Base-by-base conservation (phyloP, 1,140 invertebrate genomes). In the Drosophila obscura region DNA sequence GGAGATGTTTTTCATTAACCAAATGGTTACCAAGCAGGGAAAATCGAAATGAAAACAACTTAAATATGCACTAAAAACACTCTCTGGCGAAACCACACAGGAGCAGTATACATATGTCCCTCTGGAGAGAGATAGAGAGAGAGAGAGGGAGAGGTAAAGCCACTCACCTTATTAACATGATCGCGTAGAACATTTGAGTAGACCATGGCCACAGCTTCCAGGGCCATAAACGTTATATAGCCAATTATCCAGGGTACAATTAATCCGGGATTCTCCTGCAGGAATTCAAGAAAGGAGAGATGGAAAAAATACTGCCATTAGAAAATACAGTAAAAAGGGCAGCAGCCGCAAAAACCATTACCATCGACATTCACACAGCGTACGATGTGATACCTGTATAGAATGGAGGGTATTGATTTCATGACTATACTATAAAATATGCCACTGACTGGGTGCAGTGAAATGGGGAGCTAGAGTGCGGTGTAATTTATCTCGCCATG, bases 171-270 rank as follows among this genome's bases (percentile, higher is more conserved):
- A 92, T 96, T 96, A 60, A 96, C 94, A 91, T 96, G 95, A 93
- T 96, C 95, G 91, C 95, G 93, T 56, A 96, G 92, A 16, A 96
- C 95, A 91, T 96, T 96, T 22, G 95, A 95, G 90, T 96, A 96
- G 16, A 96, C 95, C 94, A 95, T 95, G 53, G 95, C 94, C 87
- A 96, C 94, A 15, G 95, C 95, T 91, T 96, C 95, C 67, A 96
- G 87, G 16, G 95, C 94, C 94, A 95, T 95, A 91, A 95, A 95
- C 4, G 95, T 95, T 87, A 96, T 95, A 80, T 94, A 94, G 55
- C 95, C 95, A 58, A 96, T 94, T 61, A 95, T 94, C 95, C 95
- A 96, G 44, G 95, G 95, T 60, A 95, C 94, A 35, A 95, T 93
- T 66, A 95, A 92, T 3, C 94, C 94, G 19, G 94, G 93, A 59